Base-by-base conservation (phyloP, 2,797 vertebrate genomes). In the Cynodonichthys magdalenae region DNA sequence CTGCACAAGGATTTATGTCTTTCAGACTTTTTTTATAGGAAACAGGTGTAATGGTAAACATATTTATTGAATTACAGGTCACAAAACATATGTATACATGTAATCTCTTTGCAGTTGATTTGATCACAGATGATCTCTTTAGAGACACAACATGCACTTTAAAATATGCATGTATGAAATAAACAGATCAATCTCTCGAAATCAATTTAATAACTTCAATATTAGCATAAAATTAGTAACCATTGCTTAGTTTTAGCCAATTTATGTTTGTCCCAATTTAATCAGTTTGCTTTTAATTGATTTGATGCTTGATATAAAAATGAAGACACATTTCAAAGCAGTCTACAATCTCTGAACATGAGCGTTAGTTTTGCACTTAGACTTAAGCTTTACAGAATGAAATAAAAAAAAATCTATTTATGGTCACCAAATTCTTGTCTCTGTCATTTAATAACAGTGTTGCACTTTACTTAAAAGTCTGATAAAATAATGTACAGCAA, bases 401-500 rank as follows among this genome's bases (percentile, higher is more conserved):
- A 48, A 53, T 72, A 80, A 53, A 44, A 79, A 53, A 80, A 79
- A 71, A 28, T 29, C 63, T 84, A 75, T 69, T 68, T 55, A 28
- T 71, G 58, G 76, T 59, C 69, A 68, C 63, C 68, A 62, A 59
- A 44, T 75, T 70, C 34, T 66, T 69, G 59, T 86, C 66, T 81
- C 61, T 80, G 39, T 90, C 79, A 71, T 75, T 74, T 77, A 80
- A 69, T 76, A 85, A 85, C 81, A 81, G 67, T 65, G 39, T 62
- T 74, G 50, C 60, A 28, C 45, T 62, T 74, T 48, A 20, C 29
- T n/a, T 14, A 66, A 82, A 79, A 87, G 70, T 90, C 88, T 92
- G 69, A 92, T 20, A 1, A 74, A 72, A 91, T 86, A 89, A 89
- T 91, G 91, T 91, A 91, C 87, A 66, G 86, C 89, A 89, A 90